A percentile compares a stretch with the other conserved stretches of the same genome.
These are phyloP conservation scores for Coenobita brevimanus DNA, from an alignment of 1,140 invertebrate genomes.

Conservation along the genomic window DNA sequence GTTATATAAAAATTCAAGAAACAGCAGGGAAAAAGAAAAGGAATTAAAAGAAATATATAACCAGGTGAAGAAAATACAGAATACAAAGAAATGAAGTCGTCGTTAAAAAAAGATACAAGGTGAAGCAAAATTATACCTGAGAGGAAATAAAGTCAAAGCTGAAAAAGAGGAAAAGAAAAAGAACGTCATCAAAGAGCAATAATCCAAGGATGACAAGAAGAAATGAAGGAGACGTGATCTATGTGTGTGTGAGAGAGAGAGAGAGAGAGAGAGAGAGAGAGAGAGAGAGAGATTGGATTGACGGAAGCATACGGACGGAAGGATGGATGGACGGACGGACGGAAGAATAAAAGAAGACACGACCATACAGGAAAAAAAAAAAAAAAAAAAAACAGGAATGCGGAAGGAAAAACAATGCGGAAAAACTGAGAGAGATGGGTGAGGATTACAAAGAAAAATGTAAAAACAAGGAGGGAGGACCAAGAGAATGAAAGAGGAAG, in stretches of 20 bases:
- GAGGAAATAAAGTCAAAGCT: neutral
- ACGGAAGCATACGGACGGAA: neutral
- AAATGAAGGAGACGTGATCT: neutral
- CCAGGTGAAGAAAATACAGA: too few relatives aligned
- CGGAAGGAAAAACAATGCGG: neutral
- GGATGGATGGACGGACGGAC: neutral
- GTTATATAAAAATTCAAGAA: too few relatives aligned
- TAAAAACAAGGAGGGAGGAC: too few relatives aligned
- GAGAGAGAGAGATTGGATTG: neutral
- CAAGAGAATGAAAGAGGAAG: neutral
- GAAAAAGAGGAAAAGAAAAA: neutral
- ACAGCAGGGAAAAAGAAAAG: neutral
- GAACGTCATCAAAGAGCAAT: neutral
- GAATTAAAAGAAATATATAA: neutral
- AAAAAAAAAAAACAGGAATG: neutral
- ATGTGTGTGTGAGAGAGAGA: neutral
- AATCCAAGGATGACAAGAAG: neutral
- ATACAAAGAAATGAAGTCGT: too few relatives aligned
- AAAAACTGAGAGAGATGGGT: neutral
- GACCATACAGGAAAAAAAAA: neutral
- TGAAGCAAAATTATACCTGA: too few relatives aligned
- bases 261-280: slow-evolving; percentile 36
- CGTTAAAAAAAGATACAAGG: too few relatives aligned
- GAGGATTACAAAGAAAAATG: neutral
- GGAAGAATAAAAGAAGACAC: neutral